Percentiles rank a stretch among this genome's conserved stretches.
phyloP scores from a whole-genome alignment of 2,888 invertebrate species.

The Hedya salicella region DNA sequence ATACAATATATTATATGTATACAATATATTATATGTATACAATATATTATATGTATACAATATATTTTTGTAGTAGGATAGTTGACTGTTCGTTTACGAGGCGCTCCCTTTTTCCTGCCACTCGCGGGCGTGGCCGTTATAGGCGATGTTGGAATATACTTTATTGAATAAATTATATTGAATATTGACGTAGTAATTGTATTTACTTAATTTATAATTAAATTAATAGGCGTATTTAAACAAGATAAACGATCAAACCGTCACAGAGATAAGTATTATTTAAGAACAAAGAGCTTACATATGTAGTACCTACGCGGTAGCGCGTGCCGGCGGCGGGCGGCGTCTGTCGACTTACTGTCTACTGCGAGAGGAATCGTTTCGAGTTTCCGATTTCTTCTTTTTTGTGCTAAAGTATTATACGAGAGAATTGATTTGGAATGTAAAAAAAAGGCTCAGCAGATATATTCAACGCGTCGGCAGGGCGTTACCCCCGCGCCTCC shows the following conservation, averaged over 20 bases:
- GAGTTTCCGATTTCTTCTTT: no score
- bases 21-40: constrained; percentile 31
- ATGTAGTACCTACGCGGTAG: not conserved
- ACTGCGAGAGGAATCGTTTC: no score
- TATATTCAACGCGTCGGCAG: no score
- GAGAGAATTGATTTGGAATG: no score
- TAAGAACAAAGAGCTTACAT: constrained; percentile 2
- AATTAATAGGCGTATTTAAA: not conserved
- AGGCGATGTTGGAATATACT: not conserved
- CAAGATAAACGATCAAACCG: not conserved
- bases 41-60: no score
- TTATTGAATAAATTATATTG: not conserved
- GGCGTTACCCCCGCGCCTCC: no score
- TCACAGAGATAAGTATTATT: not conserved
- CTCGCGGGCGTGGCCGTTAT: not conserved
- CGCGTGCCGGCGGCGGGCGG: no score
- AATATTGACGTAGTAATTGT: not conserved
- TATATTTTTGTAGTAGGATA: constrained; percentile 39
- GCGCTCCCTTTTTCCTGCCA: not conserved
- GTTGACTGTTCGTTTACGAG: not conserved
- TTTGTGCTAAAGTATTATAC: no score
- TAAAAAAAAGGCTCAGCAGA: no score
- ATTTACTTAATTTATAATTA: not conserved
- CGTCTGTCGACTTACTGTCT: no score
- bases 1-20: constrained; percentile 32